Base-by-base conservation (phyloP, 2,888 invertebrate genomes). In the Tholera decimalis region DNA sequence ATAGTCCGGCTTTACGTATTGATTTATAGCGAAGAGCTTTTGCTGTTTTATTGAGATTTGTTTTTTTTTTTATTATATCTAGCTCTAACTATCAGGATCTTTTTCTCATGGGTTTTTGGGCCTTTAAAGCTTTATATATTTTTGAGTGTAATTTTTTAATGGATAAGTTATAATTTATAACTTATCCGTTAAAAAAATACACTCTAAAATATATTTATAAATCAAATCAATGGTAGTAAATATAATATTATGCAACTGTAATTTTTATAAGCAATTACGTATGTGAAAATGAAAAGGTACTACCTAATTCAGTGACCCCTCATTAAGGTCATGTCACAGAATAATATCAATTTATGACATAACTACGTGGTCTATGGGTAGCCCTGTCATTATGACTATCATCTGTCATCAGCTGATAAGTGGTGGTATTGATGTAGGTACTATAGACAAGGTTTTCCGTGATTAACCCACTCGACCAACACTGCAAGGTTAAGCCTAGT, bases 401-500 rank as follows among this genome's bases (percentile, higher is more conserved):
- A 73, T 77, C 55, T 67, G 59, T 61, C 58, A 67, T 73, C 60
- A n/a, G n/a, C n/a, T 62, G 39, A 53, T 63, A 73, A 60, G 67
- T 71, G 28, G 24, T 55, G 33, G 20, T 43, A 56, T 61, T 57
- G 44, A 33, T 54, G 24, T n/a, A n/a, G n/a, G n/a, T 47, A 65
- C 51, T 51, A 22, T 28, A 22, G 30, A 71, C 79, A 80, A 82
- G 82, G 41, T 64, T 57, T 72, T 76, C 75, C 70, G 75, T 47
- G 53, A 49, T 73, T 47, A 64, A 70, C 57, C 53, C 60, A 68
- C 39, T 57, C 9, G 58, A 57, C 67, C 65, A 56, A 70, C 60
- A 50, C 26, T 26, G 33, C 56, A 65, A 67, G 75, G 73, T 44
- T 56, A 59, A 3, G 46, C 26, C 33, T 22, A 62, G 18, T 61